Evolutionary conservation across 30 jellyfish, hydroid and myxozoan genomes (phyloP), one percentile per base, ranked within the genome.

Genomic region (Clytia hemisphaerica): DNA sequence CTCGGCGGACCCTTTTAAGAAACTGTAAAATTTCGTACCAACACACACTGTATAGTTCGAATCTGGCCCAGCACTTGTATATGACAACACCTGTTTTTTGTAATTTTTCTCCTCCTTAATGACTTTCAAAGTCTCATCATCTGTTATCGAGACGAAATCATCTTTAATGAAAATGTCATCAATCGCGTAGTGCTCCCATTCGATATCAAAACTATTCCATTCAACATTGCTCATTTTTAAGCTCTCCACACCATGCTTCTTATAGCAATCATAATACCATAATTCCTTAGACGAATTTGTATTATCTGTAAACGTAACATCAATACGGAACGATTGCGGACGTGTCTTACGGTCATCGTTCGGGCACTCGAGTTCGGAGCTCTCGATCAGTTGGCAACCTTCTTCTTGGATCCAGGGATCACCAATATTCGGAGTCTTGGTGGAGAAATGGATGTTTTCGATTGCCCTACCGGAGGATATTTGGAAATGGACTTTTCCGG

Each of bases 221-320:
- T 75, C 32, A 27, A 38, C 25, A 16, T 46, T 26, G 1, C 46
- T 67, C 14, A 67, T 18, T 9, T 22, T 67, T 22, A 67, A 14
- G 12, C 25, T 26, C 10, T 15, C 18, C 15, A 46, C 74, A 9
- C 79, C 79, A 67, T 67, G 79, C 44, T 38, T 46, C 31, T 24
- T 45, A 25, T 36, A 67, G 75, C 79, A 67, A 27, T 67, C 32
- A 45, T 37, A 67, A 14, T 16, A 31, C 79, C 79, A 67, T n/a
- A 67, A 14, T 18, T 18, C 24, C n/a, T 60, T 9, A 24, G 15
- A 10, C 21, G 10, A 5, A n/a, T 51, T 15, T 45, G 79, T 67
- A 34, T 30, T 67, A 9, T n/a, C n/a, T n/a, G n/a, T n/a, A n/a
- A n/a, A n/a, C n/a, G n/a, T n/a, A n/a, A n/a, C 44, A 9, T 6